A percentile compares a stretch with the other conserved stretches of the same genome.
Conservation (phyloP, 2,113 vertebrate genomes). For the Maylandia zebra region DNA sequence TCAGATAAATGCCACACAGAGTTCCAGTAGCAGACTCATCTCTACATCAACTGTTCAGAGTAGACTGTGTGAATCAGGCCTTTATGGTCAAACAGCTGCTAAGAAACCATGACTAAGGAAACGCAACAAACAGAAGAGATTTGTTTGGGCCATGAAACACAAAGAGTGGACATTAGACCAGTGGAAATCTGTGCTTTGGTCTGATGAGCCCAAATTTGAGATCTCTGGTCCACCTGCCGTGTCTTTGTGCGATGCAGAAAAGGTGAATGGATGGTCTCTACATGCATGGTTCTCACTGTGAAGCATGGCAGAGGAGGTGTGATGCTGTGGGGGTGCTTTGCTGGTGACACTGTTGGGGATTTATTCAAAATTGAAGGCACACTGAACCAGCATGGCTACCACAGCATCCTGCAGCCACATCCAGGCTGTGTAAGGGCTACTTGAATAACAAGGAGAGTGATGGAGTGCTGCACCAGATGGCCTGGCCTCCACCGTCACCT, state of each 20-base stretch:
- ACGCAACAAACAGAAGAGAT: background rate
- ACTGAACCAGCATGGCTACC: background rate
- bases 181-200: background rate
- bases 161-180: background rate
- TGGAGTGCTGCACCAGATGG: background rate
- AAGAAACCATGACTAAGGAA: background rate
- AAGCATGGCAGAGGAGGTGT: fast-evolving
- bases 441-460: background rate
- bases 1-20: background rate
- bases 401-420: background rate
- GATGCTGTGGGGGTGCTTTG: background rate
- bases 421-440: background rate
- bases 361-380: background rate
- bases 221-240: fast-evolving
- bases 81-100: background rate
- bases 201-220: background rate
- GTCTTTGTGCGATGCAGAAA: background rate
- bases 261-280: background rate
- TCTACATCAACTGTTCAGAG: background rate
- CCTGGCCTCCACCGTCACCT: background rate
- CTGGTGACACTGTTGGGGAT: fast-evolving
- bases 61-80: background rate
- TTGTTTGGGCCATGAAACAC: background rate
- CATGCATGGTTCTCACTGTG: background rate
- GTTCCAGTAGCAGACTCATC: background rate